phyloP scores from a whole-genome alignment of 1,140 invertebrate genomes.

The Orussus abietinus region DNA sequence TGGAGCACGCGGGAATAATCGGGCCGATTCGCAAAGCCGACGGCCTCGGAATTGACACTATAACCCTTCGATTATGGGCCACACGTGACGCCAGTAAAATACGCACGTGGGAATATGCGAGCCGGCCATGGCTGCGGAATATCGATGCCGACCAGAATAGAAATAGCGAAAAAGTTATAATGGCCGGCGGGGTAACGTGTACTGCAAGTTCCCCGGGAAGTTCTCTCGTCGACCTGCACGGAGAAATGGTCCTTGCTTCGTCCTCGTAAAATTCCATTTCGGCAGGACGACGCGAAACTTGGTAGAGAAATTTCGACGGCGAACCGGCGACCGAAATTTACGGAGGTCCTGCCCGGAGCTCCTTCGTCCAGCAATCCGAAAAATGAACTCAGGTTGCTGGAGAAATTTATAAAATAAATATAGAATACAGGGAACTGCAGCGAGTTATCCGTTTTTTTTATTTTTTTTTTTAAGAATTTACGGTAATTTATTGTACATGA shows the following conservation, averaged over 20 bases:
- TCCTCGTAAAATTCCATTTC: slow-evolving; percentile 16
- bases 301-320: not conserved
- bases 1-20: too few relatives aligned
- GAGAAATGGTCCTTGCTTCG: slow-evolving; percentile 12
- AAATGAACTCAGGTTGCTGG: too few relatives aligned
- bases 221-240: slow-evolving; percentile 9
- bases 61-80: too few relatives aligned
- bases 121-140: slow-evolving; percentile 8
- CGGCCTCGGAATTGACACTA: too few relatives aligned
- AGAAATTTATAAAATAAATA: too few relatives aligned
- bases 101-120: slow-evolving; percentile 10
- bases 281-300: not conserved
- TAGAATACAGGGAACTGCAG: too few relatives aligned
- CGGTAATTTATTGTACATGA: too few relatives aligned
- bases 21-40: too few relatives aligned
- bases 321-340: not conserved
- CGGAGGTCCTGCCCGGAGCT: slow-evolving; percentile 3
- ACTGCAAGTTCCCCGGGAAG: slow-evolving; percentile 16
- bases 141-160: slow-evolving; percentile 13
- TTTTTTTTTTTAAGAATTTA: too few relatives aligned
- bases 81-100: too few relatives aligned
- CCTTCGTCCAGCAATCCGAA: not conserved
- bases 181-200: slow-evolving; percentile 19
- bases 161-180: slow-evolving; percentile 24
- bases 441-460: too few relatives aligned